Evolutionary conservation across 2,888 invertebrate genomes (phyloP).

Genomic region (Diaperis boleti): DNA sequence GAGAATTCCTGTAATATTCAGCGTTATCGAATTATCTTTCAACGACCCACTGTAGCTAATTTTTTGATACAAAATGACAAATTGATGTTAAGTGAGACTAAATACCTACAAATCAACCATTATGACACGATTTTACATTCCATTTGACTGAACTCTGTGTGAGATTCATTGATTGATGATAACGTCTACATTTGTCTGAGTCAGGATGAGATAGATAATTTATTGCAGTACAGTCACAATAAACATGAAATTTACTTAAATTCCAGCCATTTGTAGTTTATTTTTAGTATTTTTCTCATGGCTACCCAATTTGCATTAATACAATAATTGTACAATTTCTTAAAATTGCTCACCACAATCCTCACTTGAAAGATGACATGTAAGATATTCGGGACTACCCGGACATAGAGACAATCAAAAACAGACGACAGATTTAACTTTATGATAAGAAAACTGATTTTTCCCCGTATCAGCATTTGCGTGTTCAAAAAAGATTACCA

Average conservation of each 20-base stretch:
- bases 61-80: not conserved
- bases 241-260: not conserved
- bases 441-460: not conserved
- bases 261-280: too few species aligned
- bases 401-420: conserved; percentile 1
- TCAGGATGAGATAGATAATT: conserved; percentile 11
- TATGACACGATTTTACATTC: not conserved
- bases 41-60: too few species aligned
- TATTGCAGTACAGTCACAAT: not conserved
- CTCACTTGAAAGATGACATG: conserved; percentile 7
- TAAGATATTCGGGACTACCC: not conserved
- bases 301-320: too few species aligned
- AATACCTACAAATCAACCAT: not conserved
- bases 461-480: not conserved
- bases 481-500: not conserved
- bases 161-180: conserved; percentile 17
- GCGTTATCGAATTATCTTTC: too few species aligned
- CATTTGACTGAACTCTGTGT: not conserved
- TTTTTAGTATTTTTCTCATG: too few species aligned
- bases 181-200: conserved; percentile 15
- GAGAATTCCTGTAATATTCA: too few species aligned
- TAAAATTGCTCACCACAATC: not conserved
- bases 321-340: not conserved
- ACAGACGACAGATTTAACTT: conserved; percentile 11
- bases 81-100: conserved; percentile 4